phyloP scores from a whole-genome alignment of 2,797 vertebrate genomes.

The Pseudochaenichthys georgianus region DNA sequence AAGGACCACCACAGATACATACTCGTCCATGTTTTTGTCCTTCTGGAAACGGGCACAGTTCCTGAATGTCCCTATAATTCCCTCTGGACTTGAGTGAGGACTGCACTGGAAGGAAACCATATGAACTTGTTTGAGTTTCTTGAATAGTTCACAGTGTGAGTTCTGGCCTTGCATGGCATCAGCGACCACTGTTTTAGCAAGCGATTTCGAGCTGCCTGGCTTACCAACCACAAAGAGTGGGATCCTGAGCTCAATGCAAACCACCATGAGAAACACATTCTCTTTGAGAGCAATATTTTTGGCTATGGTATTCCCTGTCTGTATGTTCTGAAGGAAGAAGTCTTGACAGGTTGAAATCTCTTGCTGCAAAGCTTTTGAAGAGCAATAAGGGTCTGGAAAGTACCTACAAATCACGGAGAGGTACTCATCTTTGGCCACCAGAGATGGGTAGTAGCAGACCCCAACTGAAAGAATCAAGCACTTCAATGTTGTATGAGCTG shows the following conservation, averaged over 20 bases:
- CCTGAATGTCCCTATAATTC: conserved; percentile 86
- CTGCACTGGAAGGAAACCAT: conserved; percentile 90
- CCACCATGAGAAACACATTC: conserved; percentile 88
- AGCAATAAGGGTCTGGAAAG: conserved; percentile 66
- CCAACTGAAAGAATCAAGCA: conserved; percentile 84
- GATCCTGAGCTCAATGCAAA: conserved; percentile 87
- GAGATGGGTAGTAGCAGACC: conserved; percentile 86
- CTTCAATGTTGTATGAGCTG: conserved; percentile 60
- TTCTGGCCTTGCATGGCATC: conserved; percentile 85
- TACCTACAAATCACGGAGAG: conserved; percentile 67
- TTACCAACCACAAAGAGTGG: conserved; percentile 88
- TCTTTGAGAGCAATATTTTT: conserved; percentile 86
- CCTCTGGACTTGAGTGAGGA: conserved; percentile 88
- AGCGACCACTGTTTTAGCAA: conserved; percentile 86
- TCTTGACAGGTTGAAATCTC: conserved; percentile 83
- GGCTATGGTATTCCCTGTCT: conserved; percentile 80
- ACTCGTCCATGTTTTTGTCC: conserved; percentile 84
- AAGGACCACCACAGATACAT: conserved; percentile 87
- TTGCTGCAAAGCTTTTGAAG: conserved; percentile 41
- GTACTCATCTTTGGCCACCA: conserved; percentile 79
- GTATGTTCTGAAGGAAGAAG: conserved; percentile 79
- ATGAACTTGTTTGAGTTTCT: conserved; percentile 84
- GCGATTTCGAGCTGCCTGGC: conserved; percentile 88
- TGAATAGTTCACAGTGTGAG: conserved; percentile 80
- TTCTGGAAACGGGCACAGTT: conserved; percentile 88